phyloP scores from a whole-genome alignment of 2,888 invertebrate genomes.

The Drosophila stalkeri region DNA sequence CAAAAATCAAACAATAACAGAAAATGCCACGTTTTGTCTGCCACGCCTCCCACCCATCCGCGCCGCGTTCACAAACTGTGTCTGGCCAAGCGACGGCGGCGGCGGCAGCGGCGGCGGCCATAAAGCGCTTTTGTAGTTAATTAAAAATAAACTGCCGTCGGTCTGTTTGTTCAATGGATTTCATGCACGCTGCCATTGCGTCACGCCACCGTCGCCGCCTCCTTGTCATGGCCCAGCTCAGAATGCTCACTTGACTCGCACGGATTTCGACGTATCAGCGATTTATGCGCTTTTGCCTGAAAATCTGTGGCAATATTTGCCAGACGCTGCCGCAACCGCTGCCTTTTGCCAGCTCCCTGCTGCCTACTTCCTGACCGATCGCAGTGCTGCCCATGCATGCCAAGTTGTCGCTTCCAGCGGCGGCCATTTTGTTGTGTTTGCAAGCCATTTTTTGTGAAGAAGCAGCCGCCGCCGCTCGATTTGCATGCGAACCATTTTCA shows the following conservation, averaged over 20 bases:
- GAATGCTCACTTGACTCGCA: conserved; percentile 9
- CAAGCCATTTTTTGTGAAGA: conserved; percentile 43
- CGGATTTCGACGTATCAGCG: conserved; percentile 76
- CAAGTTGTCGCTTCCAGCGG: conserved; percentile 59
- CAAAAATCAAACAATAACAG: conserved; percentile 66
- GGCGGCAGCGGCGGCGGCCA: conserved; percentile 29
- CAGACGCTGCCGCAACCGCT: conserved; percentile 17
- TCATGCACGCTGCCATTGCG: conserved; percentile 81
- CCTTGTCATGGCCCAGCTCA: not conserved
- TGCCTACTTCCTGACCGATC: conserved; percentile 1
- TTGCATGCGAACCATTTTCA: conserved; percentile 57
- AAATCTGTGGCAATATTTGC: conserved; percentile 80
- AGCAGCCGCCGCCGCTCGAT: conserved; percentile 25
- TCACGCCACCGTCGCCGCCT: conserved; percentile 3
- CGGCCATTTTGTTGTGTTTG: conserved; percentile 73
- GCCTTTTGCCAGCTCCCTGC: not conserved
- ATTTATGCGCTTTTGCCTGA: conserved; percentile 80
- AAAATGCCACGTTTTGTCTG: conserved; percentile 28
- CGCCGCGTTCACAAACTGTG: not conserved
- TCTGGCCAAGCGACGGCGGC: conserved; percentile 22
- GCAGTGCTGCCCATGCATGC: conserved; percentile 61
- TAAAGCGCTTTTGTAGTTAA: conserved; percentile 83
- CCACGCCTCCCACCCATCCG: not conserved
- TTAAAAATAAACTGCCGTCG: conserved; percentile 85
- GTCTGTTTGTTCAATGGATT: conserved; percentile 86